Percentiles rank a stretch among this genome's conserved stretches.
Evolutionary conservation across 2,888 invertebrate species (phyloP).

Genomic region (Diachrysia chrysitis): DNA sequence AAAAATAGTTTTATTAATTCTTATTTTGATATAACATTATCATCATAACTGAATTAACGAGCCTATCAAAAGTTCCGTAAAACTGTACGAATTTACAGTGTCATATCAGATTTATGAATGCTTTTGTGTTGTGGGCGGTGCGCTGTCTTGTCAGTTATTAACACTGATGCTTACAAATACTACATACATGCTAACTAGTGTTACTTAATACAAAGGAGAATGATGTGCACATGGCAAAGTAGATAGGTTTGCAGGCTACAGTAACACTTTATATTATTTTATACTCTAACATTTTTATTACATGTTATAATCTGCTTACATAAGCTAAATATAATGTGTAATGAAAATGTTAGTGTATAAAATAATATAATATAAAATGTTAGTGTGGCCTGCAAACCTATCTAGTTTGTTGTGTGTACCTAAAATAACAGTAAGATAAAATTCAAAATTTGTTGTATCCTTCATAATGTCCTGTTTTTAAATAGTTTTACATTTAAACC

Average conservation of each 20-base stretch:
- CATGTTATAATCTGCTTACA: no score
- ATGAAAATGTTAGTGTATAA: no score
- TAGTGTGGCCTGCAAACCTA: no score
- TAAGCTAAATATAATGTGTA: no score
- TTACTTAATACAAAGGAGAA: no score
- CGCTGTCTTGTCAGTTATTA: slow-evolving; percentile 14
- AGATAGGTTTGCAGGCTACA: no score
- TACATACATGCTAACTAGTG: background rate
- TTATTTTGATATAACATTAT: slow-evolving; percentile 29
- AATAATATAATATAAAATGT: no score
- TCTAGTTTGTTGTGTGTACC: no score
- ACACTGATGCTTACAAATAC: slow-evolving; percentile 16
- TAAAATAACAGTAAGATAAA: no score
- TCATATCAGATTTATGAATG: slow-evolving; percentile 86
- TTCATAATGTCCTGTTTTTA: background rate
- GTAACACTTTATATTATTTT: no score
- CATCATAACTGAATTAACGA: slow-evolving; percentile 47
- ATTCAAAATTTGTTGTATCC: background rate
- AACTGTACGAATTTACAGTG: slow-evolving; percentile 78
- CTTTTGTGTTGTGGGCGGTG: slow-evolving; percentile 37
- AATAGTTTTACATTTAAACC: background rate
- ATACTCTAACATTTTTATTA: no score
- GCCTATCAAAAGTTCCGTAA: slow-evolving; percentile 58
- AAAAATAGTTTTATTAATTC: background rate
- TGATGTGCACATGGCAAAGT: no score